Evolutionary conservation across 2,888 invertebrate genomes (phyloP).

Genomic region (Pecten maximus): DNA sequence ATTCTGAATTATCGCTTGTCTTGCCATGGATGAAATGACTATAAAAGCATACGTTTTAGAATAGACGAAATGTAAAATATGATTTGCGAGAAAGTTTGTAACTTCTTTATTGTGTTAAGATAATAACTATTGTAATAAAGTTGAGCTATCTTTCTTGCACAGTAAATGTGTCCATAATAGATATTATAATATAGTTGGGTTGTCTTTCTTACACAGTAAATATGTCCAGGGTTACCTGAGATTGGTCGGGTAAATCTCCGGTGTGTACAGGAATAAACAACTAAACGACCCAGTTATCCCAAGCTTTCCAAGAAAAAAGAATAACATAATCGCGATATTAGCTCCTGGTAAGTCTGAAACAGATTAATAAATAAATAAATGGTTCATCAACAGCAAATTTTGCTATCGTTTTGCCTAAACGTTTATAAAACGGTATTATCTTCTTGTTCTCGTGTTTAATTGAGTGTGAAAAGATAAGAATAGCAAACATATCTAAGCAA

Average conservation of each 20-base stretch:
- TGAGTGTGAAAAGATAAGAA: neutral
- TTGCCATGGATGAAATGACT: too few relatives aligned
- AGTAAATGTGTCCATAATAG: neutral
- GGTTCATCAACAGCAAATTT: neutral
- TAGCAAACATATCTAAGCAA: neutral
- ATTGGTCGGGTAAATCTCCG: slow-evolving; percentile 75
- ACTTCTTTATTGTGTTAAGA: too few relatives aligned
- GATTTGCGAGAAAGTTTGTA: too few relatives aligned
- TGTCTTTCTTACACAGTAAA: neutral
- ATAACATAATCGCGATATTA: neutral
- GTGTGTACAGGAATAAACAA: slow-evolving; percentile 68
- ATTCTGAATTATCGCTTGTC: too few relatives aligned
- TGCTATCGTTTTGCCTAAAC: neutral
- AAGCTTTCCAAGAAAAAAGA: slow-evolving; percentile 64
- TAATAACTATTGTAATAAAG: too few relatives aligned
- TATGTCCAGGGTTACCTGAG: slow-evolving; percentile 60
- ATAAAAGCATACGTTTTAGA: neutral
- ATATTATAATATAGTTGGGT: neutral
- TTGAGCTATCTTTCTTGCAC: neutral
- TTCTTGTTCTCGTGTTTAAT: too few relatives aligned
- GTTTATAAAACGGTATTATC: neutral
- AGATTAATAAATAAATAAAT: too few relatives aligned
- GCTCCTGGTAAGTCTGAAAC: neutral
- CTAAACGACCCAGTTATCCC: slow-evolving; percentile 69
- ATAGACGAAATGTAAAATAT: neutral